Evolutionary conservation across 2,113 vertebrate genomes (phyloP).

Genomic region (Chaenocephalus aceratus): DNA sequence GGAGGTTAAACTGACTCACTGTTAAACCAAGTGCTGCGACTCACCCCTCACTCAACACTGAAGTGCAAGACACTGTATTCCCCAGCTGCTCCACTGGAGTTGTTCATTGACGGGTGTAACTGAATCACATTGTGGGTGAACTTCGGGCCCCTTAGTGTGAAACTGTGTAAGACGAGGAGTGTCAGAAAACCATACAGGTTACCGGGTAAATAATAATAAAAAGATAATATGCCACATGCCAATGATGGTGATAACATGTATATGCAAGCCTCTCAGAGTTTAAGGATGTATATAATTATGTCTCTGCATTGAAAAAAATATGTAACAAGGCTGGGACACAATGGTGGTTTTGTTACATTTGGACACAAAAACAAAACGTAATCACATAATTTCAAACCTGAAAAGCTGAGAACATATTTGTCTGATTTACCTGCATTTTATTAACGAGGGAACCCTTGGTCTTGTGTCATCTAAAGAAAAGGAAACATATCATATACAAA

Average conservation of each 20-base stretch:
- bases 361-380: too few species aligned
- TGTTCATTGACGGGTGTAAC: conserved; percentile 5
- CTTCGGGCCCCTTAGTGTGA: not conserved
- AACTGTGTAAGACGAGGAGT: not conserved
- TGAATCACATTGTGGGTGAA: conserved; percentile 7
- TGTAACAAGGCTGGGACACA: not conserved
- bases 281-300: not conserved
- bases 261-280: not conserved
- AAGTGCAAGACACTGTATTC: conserved; percentile 7
- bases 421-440: too few species aligned
- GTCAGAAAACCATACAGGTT: not conserved
- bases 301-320: not conserved
- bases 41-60: not conserved
- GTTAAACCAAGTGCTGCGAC: not conserved
- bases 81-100: not conserved
- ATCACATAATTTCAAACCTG: not conserved
- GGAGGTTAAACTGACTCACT: not conserved
- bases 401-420: not conserved
- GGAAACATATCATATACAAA: too few species aligned
- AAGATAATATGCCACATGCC: not conserved
- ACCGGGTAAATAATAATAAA: not conserved
- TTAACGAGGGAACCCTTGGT: too few species aligned
- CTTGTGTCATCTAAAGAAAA: too few species aligned
- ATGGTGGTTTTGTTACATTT: not conserved
- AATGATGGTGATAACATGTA: not conserved